These are phyloP conservation scores for Nothobranchius kuhntae DNA, from an alignment of 2,113 vertebrate species.

Conservation along the genomic window DNA sequence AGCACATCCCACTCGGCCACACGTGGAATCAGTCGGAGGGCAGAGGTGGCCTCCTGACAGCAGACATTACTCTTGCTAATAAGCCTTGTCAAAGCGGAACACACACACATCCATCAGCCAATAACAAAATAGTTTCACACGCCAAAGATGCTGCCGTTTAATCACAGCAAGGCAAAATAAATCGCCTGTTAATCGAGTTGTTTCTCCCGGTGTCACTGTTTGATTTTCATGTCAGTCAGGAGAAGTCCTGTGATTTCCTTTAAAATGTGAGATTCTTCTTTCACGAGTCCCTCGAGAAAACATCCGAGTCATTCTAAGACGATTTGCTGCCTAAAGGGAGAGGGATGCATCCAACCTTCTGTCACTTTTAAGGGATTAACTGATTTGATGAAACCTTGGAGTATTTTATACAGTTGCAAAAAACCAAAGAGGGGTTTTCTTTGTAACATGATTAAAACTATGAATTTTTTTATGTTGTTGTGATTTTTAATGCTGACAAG, in stretches of 20 bases:
- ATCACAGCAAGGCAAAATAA: conserved; percentile 9
- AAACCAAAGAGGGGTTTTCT: too few species aligned
- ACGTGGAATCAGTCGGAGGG: conserved; percentile 33
- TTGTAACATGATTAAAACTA: too few species aligned
- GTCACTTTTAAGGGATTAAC: too few species aligned
- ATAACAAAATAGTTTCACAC: conserved; percentile 16
- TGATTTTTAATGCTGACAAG: too few species aligned
- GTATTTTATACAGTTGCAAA: too few species aligned
- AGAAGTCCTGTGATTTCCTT: background rate
- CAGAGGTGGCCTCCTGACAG: conserved; percentile 45
- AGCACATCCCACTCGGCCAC: conserved; percentile 39
- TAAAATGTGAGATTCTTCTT: background rate
- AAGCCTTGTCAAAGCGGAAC: conserved; percentile 50
- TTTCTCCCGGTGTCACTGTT: background rate
- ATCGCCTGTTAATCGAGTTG: background rate
- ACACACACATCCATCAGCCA: conserved; percentile 43
- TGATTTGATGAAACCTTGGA: too few species aligned
- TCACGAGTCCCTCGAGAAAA: background rate
- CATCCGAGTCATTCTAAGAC: background rate
- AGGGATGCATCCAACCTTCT: fast-evolving
- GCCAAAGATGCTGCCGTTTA: background rate
- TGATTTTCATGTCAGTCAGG: background rate
- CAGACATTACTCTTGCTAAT: conserved; percentile 69
- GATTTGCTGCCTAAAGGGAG: background rate
- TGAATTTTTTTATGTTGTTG: too few species aligned